Base-by-base conservation (phyloP, 2,113 vertebrate species). In the Electrona antarctica region DNA sequence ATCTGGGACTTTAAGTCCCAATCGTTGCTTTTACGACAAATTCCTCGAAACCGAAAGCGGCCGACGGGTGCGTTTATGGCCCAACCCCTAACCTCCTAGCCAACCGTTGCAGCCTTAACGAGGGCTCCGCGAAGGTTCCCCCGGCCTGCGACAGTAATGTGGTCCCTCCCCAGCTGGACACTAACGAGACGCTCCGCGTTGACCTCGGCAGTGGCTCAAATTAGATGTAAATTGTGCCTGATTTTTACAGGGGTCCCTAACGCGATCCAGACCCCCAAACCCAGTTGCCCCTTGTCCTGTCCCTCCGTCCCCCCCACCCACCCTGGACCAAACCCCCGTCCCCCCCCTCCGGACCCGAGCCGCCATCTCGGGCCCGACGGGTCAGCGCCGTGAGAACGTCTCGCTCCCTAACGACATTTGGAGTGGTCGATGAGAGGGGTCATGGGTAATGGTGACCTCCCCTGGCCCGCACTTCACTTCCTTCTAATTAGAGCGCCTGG, bases 401-500 rank as follows among this genome's bases (percentile, higher is more conserved):
- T 82, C 74, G 77, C 86, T 92, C 92, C 77, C 87, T 91, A 93
- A 94, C 92, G 93, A 93, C 94, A 95, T 94, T 95, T 93, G 91
- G 95, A 93, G 92, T 93, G 94, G 95, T 94, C 95, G 94, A 96
- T 94, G 94, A 94, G 95, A 95, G 90, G 90, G 91, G 91, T 92
- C 90, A 86, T 12, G 83, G 87, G 91, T 93, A 94, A 95, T 95
- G 94, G 96, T 95, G 95, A 93, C 93, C 94, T 94, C 94, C 21
- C 92, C 95, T 94, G 95, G 91, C 95, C 95, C 95, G 95, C 95
- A 96, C 96, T 97, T 95, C 93, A 95, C 95, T 97, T 97, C 97
- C 96, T 97, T 95, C 96, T 96, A 98, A 98, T 98, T 97, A 97
- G 94, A 93, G 93, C 92, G 87, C 93, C 89, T 94, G 94, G 90